A percentile compares a stretch with the other conserved stretches of the same genome.
These are phyloP conservation scores for Acrocyrtus sp. DNA, from an alignment of 2,888 invertebrate genomes.

Conservation along the genomic window DNA sequence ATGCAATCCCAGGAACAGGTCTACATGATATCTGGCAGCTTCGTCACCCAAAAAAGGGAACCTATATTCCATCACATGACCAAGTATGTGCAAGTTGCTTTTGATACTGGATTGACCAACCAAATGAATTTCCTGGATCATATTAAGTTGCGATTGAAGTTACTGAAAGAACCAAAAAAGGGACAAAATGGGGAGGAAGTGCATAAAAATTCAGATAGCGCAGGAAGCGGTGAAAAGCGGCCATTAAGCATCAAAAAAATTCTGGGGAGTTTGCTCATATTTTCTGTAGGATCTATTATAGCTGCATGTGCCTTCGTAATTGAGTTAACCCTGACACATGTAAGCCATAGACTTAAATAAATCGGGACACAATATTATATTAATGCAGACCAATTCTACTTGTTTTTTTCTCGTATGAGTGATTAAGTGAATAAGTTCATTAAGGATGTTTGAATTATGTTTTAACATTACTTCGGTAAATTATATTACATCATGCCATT, in stretches of 20 bases:
- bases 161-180: not conserved
- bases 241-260: conserved; percentile 8
- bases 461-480: too few species aligned
- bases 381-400: too few species aligned
- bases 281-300: not conserved
- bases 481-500: too few species aligned
- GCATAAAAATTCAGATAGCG: not conserved
- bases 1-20: not conserved
- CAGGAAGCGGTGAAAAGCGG: not conserved
- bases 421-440: too few species aligned
- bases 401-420: too few species aligned
- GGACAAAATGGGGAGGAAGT: not conserved
- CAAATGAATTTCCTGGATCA: conserved; percentile 12
- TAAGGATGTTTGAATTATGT: too few species aligned
- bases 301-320: conserved; percentile 3
- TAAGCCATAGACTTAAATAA: too few species aligned
- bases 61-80: conserved; percentile 3
- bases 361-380: too few species aligned
- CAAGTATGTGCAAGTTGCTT: not conserved
- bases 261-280: conserved; percentile 6
- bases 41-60: conserved; percentile 15
- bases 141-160: not conserved
- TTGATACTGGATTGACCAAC: conserved; percentile 5
- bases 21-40: not conserved
- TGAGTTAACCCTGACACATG: too few species aligned